phyloP scores from a whole-genome alignment of 2,888 invertebrate genomes.

The Metalampra italica region DNA sequence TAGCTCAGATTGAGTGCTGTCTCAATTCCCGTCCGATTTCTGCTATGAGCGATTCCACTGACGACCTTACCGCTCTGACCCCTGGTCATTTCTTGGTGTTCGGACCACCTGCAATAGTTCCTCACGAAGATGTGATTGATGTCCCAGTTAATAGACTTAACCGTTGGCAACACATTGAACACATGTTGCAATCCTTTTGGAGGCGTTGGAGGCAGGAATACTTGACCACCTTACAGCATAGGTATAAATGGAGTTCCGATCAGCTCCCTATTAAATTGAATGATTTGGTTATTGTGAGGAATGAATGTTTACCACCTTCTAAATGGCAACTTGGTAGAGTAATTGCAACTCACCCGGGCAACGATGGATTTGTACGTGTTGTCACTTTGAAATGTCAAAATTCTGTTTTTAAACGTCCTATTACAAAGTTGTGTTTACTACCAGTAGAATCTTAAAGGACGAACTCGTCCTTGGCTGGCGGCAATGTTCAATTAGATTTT shows the following conservation, averaged over 20 bases:
- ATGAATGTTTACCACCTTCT: slow-evolving; percentile 8
- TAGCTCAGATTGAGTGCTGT: slow-evolving; percentile 7
- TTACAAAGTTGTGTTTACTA: slow-evolving; percentile 2
- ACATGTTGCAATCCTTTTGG: slow-evolving; percentile 3
- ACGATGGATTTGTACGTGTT: slow-evolving; percentile 5
- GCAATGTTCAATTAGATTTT: no score
- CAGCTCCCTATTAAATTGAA: neutral
- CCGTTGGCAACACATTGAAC: slow-evolving; percentile 1
- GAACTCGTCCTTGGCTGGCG: no score
- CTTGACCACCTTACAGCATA: neutral
- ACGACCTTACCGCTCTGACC: neutral
- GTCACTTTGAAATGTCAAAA: slow-evolving; percentile 6
- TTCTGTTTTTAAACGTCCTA: slow-evolving; percentile 5
- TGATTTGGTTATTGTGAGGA: slow-evolving; percentile 10
- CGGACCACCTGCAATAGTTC: slow-evolving; percentile 9
- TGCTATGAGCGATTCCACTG: neutral
- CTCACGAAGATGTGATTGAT: neutral
- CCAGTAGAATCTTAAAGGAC: neutral
- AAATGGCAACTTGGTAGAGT: slow-evolving; percentile 7
- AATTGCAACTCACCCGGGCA: slow-evolving; percentile 4
- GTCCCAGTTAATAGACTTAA: neutral
- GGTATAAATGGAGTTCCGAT: neutral
- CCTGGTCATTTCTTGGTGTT: slow-evolving; percentile 5
- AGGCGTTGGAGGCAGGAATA: neutral
- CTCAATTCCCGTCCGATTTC: slow-evolving; percentile 6